A percentile compares a stretch with the other conserved stretches of the same genome.
Evolutionary conservation across 2,797 vertebrate species (phyloP).

Genomic region (Gymnopithys bicolor): DNA sequence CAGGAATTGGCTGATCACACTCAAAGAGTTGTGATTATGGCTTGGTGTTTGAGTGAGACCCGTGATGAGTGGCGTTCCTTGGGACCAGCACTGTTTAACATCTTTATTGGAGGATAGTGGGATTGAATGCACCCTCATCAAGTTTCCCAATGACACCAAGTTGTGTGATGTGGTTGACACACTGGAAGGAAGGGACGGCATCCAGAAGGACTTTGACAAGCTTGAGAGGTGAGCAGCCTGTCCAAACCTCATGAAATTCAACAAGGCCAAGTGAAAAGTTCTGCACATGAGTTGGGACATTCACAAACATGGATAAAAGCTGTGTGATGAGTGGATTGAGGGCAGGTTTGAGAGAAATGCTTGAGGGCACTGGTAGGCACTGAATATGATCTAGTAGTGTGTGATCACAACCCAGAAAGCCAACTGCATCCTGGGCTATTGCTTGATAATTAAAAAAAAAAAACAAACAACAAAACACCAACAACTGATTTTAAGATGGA

Average conservation of each 20-base stretch:
- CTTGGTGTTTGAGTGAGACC: background rate
- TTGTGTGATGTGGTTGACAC: background rate
- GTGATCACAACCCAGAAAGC: background rate
- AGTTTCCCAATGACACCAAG: background rate
- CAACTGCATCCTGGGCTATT: background rate
- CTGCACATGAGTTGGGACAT: background rate
- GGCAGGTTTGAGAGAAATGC: background rate
- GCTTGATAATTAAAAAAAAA: background rate
- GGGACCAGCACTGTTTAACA: background rate
- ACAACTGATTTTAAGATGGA: background rate
- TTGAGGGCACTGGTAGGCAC: background rate
- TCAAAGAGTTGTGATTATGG: background rate
- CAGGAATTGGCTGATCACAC: background rate
- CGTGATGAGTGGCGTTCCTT: background rate
- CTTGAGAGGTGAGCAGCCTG: background rate
- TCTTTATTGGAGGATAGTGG: background rate
- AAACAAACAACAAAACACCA: too few relatives aligned
- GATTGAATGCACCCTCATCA: background rate
- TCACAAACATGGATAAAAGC: background rate
- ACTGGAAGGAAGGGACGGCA: accelerated
- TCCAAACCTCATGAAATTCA: background rate
- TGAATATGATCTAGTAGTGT: background rate
- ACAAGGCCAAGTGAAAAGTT: background rate
- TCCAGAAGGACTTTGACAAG: background rate
- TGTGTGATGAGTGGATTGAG: background rate